Percentiles rank a stretch among this genome's conserved stretches.
These are phyloP conservation scores for Anabacerthia variegaticeps DNA, from an alignment of 2,797 vertebrate genomes.

Conservation along the genomic window DNA sequence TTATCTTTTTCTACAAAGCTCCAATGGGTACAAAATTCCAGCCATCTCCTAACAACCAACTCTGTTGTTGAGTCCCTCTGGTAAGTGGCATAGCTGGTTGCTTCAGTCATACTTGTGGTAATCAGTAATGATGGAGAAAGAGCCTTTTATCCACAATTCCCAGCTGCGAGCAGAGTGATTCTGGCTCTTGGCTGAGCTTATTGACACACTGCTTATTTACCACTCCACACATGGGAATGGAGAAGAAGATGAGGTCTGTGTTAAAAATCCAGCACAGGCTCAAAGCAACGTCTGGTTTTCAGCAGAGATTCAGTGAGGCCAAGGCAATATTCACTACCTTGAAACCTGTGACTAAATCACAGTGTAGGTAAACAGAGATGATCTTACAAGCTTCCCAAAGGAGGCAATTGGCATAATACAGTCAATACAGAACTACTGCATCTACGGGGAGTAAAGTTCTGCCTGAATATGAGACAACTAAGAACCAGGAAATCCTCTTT, in stretches of 20 bases:
- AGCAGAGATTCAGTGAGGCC: background rate
- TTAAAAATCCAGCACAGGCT: background rate
- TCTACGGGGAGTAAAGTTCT: background rate
- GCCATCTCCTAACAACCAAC: background rate
- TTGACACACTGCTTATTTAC: background rate
- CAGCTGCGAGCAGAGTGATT: background rate
- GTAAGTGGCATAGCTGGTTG: background rate
- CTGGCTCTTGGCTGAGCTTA: background rate
- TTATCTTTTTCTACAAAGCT: background rate
- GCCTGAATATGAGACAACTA: background rate
- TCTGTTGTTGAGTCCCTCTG: accelerated
- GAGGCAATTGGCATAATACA: background rate
- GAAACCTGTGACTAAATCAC: background rate
- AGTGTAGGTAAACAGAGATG: background rate
- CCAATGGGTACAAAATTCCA: background rate
- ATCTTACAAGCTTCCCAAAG: background rate
- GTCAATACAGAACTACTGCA: accelerated
- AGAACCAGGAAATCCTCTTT: background rate
- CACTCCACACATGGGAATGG: background rate
- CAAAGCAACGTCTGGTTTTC: accelerated
- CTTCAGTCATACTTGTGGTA: background rate
- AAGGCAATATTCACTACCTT: background rate
- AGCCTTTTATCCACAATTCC: background rate
- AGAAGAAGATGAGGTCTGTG: background rate
- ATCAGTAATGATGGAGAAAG: background rate